Conservation (phyloP, 2,113 vertebrate species). For the Sapajus apella region DNA sequence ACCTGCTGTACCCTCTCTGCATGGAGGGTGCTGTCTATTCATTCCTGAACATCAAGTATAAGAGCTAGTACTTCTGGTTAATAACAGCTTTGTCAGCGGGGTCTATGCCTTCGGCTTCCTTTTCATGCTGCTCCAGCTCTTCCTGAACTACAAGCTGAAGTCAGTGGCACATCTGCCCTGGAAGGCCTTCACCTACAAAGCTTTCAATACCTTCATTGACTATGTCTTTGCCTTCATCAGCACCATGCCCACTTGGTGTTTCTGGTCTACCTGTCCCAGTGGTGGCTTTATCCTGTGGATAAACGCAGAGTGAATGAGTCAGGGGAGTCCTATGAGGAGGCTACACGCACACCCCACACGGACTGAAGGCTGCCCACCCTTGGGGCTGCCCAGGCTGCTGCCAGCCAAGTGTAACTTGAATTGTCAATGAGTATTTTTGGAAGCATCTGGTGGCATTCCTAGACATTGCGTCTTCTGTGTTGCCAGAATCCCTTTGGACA, state of each 20-base stretch:
- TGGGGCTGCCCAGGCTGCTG: background rate
- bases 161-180: conserved; percentile 95
- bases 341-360: conserved; percentile 87
- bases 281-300: conserved; percentile 93
- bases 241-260: conserved; percentile 94
- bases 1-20: conserved; percentile 94
- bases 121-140: conserved; percentile 96
- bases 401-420: background rate
- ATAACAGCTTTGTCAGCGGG: conserved; percentile 69
- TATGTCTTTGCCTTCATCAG: conserved; percentile 94
- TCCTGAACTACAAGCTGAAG: conserved; percentile 97
- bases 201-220: conserved; percentile 96
- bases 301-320: conserved; percentile 92
- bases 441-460: conserved; percentile 70
- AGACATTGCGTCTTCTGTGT: conserved; percentile 80
- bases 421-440: conserved; percentile 81
- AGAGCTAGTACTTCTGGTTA: conserved; percentile 86
- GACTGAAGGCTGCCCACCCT: conserved; percentile 81
- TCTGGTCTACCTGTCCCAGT: conserved; percentile 96
- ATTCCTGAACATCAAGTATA: conserved; percentile 93
- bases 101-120: conserved; percentile 97
- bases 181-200: conserved; percentile 96
- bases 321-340: conserved; percentile 90
- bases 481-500: conserved; percentile 85
- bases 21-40: conserved; percentile 94